phyloP scores from a whole-genome alignment of 1,140 invertebrate species.

The Pseudomyrmex sp. region DNA sequence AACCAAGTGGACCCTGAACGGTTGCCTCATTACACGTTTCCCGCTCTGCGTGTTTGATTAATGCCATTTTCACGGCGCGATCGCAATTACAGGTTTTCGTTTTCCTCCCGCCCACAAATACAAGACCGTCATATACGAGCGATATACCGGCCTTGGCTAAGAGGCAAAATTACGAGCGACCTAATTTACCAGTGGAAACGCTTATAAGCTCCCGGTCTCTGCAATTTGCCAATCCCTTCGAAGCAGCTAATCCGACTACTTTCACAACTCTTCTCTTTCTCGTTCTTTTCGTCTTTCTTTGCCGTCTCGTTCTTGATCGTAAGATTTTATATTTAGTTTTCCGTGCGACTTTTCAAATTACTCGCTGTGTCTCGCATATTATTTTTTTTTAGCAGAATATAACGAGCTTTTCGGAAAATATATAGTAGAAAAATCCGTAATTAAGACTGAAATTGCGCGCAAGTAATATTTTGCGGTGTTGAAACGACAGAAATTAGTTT shows the following conservation, averaged over 20 bases:
- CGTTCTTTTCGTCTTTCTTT: neutral
- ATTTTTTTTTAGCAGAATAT: neutral
- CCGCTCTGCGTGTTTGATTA: constrained; percentile 35
- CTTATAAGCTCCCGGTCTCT: constrained; percentile 66
- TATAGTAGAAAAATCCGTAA: neutral
- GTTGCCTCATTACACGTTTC: constrained; percentile 3
- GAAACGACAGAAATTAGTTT: neutral
- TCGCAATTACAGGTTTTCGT: constrained; percentile 44
- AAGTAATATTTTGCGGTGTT: neutral
- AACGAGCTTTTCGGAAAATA: neutral
- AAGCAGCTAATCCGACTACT: constrained; percentile 60
- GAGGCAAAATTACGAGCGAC: constrained; percentile 54
- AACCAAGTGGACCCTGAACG: constrained; percentile 26
- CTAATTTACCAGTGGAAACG: constrained; percentile 70
- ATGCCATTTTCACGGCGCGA: constrained; percentile 41
- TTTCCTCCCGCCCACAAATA: neutral
- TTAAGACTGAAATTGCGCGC: neutral
- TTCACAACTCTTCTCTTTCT: constrained; percentile 22
- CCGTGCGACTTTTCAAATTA: constrained; percentile 4
- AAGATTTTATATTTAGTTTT: constrained; percentile 12
- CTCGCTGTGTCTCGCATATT: neutral
- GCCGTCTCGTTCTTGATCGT: neutral
- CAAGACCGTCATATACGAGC: constrained; percentile 8
- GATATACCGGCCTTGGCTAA: constrained; percentile 11
- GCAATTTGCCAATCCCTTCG: constrained; percentile 66